Base-by-base conservation (phyloP, 2,797 vertebrate genomes). In the Rhynchotus rufescens region DNA sequence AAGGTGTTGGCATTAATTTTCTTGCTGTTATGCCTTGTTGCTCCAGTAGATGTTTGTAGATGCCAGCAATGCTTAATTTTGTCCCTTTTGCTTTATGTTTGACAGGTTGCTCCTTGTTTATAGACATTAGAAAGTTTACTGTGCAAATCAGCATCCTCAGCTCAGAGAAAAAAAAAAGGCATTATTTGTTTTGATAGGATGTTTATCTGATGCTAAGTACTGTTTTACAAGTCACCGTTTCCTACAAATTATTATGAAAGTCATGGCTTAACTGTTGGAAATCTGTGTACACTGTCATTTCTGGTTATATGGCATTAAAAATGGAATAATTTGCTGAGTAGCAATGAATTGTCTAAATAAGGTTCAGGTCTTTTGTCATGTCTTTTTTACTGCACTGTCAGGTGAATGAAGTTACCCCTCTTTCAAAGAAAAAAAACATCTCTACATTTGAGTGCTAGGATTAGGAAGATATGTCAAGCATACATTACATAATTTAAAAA, bases 1-100 rank as follows among this genome's bases (percentile, higher is more conserved):
- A 81, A 94, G 66, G 64, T 84, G 61, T 21, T 92, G 88, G 79
- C 80, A 75, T 62, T 91, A 5, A 92, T 93, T 88, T 88, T 52
- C 68, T 82, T 75, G n/a, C 61, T 82, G 21, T 32, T 73, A 62
- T 45, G 71, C 67, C 64, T 77, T 60, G 4, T 65, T 84, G 57
- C 59, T 86, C 72, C 38, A 10, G 51, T 51, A 77, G 80, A 36
- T 86, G 65, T 68, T 69, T 78, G 54, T 20, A 80, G 14, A 84
- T 71, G 49, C 40, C 87, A 79, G 7, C 61, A 4, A 36, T 25
- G 44, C 22, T 75, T 28, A 5, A 20, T 77, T 73, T 67, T 2
- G 2, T 20, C 40, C 4, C 5, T 86, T 89, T 74, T 75, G 23
- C 59, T 80, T 80, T 68, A 13, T 0, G 3, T 78, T 88, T 88